Base-by-base conservation (phyloP, 2,888 invertebrate species). In the Diaphora mendica region DNA sequence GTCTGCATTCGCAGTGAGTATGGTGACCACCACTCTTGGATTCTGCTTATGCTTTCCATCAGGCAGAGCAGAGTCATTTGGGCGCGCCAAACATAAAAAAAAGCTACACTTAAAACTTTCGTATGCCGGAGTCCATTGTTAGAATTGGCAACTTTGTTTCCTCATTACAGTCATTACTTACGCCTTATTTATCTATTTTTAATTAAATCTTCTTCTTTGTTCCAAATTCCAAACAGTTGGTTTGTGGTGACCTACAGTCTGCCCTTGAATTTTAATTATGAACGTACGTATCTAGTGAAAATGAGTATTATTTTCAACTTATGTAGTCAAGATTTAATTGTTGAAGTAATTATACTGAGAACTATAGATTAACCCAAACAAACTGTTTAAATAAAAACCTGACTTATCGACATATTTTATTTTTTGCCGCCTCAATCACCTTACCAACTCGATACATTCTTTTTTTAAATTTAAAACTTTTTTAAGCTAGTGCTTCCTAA, bases 341-440 rank as follows among this genome's bases (percentile, higher is more conserved):
- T 35, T 62, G 69, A 71, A 66, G 70, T 74, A 76, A 75, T 77
- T 76, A 67, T 74, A 74, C 33, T 39, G 17, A 68, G 33, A 66
- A 76, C 78, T 77, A 82, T 70, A 67, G 76, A 82, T 77, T 4
- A n/a, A 73, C 48, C 71, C 59, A 74, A 70, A 65, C 30, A 76
- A 26, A 23, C 51, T 13, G 35, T 26, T 15, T 59, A 26, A 82
- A 77, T 73, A 77, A 73, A 11, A 62, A 39, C 33, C 70, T 13
- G 15, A n/a, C 7, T 0, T 7, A 55, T n/a, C n/a, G 55, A 11
- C n/a, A 11, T 55, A n/a, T 3, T 55, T 2, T 39, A 3, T 26
- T 62, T 62, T 62, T 62, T 30, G 62, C 26, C 0, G 15, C n/a
- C 15, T 15, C 26, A 13, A 30, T 62, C 30, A 17, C 62, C 30